phyloP scores from a whole-genome alignment of 2,797 vertebrate genomes.

The Pangasius larnaudii region DNA sequence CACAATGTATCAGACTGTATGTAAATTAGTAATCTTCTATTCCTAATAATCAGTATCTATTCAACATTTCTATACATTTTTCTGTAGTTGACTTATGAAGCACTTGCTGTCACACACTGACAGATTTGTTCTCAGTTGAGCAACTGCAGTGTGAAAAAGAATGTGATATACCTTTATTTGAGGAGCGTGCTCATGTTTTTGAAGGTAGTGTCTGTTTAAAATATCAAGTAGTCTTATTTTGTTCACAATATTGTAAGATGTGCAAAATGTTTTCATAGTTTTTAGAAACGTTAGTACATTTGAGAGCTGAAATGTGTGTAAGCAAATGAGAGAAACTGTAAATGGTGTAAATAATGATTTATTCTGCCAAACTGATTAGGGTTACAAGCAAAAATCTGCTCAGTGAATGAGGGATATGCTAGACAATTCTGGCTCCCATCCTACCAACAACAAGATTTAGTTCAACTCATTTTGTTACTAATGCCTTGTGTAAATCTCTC shows the following conservation, averaged over 20 bases:
- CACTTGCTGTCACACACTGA: background rate
- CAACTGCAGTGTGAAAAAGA: background rate
- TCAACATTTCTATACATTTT: background rate
- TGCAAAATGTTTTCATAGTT: background rate
- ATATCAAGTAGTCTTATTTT: background rate
- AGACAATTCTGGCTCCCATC: slow-evolving; percentile 19
- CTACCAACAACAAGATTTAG: slow-evolving; percentile 39
- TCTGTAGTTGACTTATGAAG: background rate
- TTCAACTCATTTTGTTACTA: slow-evolving; percentile 39
- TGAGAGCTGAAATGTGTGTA: background rate
- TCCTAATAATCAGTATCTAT: background rate
- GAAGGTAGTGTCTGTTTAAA: background rate
- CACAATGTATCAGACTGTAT: background rate
- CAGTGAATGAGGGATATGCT: background rate
- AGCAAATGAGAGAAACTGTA: background rate
- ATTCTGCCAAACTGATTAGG: background rate
- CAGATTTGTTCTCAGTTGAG: background rate
- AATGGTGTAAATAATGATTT: background rate
- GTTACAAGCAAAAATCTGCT: background rate
- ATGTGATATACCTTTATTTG: background rate
- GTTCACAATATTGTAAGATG: background rate
- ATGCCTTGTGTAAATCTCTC: slow-evolving; percentile 38
- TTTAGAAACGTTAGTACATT: background rate
- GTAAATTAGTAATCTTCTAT: background rate
- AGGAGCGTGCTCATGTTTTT: background rate